Percentiles rank a stretch among this genome's conserved stretches.
Evolutionary conservation across 2,113 vertebrate species (phyloP).

Genomic region (Siphamia tubifer): DNA sequence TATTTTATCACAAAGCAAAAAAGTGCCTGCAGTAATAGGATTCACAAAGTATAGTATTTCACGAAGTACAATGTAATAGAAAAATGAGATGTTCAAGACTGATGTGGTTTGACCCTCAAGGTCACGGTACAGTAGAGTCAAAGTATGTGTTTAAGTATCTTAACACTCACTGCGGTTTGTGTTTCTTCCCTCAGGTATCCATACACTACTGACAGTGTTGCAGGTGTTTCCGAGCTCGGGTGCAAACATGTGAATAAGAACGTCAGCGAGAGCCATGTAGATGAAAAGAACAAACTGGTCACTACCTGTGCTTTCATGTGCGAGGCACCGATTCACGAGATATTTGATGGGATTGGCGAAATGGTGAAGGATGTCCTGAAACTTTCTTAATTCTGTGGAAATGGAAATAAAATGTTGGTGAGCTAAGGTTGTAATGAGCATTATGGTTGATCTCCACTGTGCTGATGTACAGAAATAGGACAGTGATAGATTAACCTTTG

Average conservation of each 20-base stretch:
- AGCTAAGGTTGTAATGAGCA: not conserved
- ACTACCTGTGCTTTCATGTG: constrained; percentile 85
- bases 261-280: constrained; percentile 80
- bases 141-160: not conserved
- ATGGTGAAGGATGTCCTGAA: constrained; percentile 81
- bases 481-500: not conserved
- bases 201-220: constrained; percentile 75
- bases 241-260: constrained; percentile 80
- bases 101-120: no score
- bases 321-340: constrained; percentile 78
- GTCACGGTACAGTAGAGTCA: no score
- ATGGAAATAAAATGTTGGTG: no score
- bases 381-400: constrained; percentile 51
- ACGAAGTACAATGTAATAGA: no score
- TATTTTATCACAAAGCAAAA: no score
- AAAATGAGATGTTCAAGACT: no score
- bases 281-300: constrained; percentile 79
- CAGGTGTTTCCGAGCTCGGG: constrained; percentile 77
- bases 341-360: constrained; percentile 79
- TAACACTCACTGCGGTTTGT: not conserved
- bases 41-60: no score
- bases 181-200: constrained; percentile 74
- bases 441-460: not conserved
- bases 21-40: no score
- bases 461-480: not conserved